Conservation (phyloP, 2,113 vertebrate species). For the Poicephalus meyeri region DNA sequence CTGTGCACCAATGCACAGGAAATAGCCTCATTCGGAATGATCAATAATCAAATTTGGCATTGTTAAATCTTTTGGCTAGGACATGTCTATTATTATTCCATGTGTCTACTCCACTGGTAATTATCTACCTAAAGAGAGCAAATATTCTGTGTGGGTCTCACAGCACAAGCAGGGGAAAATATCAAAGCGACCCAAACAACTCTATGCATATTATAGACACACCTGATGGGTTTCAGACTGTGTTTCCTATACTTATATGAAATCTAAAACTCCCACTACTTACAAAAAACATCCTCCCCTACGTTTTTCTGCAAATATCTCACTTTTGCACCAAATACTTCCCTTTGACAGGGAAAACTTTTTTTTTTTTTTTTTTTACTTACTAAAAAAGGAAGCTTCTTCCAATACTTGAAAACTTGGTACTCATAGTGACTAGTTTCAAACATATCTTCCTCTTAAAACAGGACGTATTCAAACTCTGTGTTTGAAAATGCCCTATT, state of each 20-base stretch:
- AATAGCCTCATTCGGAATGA: not conserved
- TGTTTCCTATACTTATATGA: not conserved
- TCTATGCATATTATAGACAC: not conserved
- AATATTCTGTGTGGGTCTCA: not conserved
- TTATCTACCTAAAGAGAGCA: not conserved
- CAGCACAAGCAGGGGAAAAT: not conserved
- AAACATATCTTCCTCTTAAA: not conserved
- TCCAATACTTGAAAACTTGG: not conserved
- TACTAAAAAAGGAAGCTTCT: not conserved
- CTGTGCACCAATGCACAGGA: not conserved
- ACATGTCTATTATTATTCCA: not conserved
- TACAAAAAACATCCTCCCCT: rapidly evolving
- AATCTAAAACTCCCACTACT: not conserved
- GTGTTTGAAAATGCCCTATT: not conserved
- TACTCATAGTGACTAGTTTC: not conserved
- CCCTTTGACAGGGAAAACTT: not conserved
- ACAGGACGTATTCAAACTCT: not conserved
- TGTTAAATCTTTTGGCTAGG: not conserved
- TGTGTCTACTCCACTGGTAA: not conserved
- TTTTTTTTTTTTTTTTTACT: not conserved
- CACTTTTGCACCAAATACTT: not conserved
- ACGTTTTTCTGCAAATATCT: not conserved
- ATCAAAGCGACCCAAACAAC: not conserved
- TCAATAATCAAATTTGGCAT: not conserved
- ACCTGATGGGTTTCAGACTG: not conserved